A percentile compares a stretch with the other conserved stretches of the same genome.
Conservation (phyloP, 2,113 vertebrate species). For the Heloderma charlesbogerti region DNA sequence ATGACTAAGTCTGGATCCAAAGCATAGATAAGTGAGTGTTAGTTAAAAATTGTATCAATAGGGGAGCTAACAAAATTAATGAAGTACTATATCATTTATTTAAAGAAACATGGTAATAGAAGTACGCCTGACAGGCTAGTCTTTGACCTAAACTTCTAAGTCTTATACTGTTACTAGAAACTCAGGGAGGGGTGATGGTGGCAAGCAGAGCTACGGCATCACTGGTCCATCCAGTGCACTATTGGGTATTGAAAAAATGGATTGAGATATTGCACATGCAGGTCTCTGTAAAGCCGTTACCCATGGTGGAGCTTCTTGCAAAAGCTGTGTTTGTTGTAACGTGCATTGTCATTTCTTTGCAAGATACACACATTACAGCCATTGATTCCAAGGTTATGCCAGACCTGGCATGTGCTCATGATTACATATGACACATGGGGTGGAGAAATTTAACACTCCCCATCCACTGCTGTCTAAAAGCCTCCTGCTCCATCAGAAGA, state of each 20-base stretch:
- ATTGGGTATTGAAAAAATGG: neutral
- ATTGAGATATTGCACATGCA: neutral
- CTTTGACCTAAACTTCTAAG: neutral
- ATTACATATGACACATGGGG: neutral
- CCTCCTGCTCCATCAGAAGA: neutral
- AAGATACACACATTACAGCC: neutral
- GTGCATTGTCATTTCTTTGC: neutral
- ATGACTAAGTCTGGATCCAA: neutral
- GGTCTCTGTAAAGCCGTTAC: neutral
- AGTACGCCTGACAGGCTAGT: neutral
- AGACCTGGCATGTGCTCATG: neutral
- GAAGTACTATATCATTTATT: neutral
- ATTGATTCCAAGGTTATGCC: neutral
- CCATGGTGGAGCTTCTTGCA: neutral
- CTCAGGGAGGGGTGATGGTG: neutral
- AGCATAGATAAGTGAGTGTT: neutral
- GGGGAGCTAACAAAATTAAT: neutral
- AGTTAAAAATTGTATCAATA: neutral
- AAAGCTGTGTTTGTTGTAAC: neutral
- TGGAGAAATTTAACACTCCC: neutral
- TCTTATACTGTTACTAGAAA: neutral
- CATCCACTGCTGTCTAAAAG: neutral
- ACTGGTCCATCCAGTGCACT: neutral
- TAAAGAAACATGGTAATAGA: neutral
- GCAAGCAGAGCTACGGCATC: neutral